Evolutionary conservation across 1,140 invertebrate species (phyloP), one percentile per base, ranked within the genome.

Genomic region (Neelides sp.): DNA sequence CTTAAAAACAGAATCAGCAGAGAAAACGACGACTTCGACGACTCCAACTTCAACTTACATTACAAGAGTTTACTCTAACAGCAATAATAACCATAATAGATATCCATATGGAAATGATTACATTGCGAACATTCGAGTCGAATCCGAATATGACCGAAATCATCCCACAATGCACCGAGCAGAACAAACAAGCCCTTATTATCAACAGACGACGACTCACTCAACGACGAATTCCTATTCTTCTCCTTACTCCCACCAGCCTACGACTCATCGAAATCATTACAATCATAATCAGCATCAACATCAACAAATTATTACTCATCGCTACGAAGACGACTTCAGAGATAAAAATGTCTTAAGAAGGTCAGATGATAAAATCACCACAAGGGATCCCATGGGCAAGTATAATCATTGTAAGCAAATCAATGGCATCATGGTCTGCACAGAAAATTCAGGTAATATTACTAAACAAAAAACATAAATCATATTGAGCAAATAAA

Each of bases 401-500:
- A 20, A 51, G 17, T 58, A 52, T 37, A 24, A 17, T 2, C 54
- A 52, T 28, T 58, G 57, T 24, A 42, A 30, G 24, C 40, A 35
- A 1, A 47, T 58, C n/a, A 54, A 55, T 24, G 39, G 39, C 8
- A 34, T 58, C 24, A 30, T 58, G 12, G 57, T 50, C 10, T 58
- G 57, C 37, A 53, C 57, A 5, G 56, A 58, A 42, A 50, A 48
- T n/a, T 41, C 47, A 32, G 48, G 52, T 50, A 23, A 35, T 35
- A 7, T 41, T 24, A 23, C 2, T n/a, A 42, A 37, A 22, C 12
- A 37, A 48, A 4, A 46, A 4, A 20, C 28, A 46, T 17, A 5
- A 17, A 20, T 46, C 28, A 30, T 4, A 32, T 32, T 30, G 20
- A 50, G 17, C 24, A 27, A 39, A 39, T 39, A 7, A 23, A 42